A percentile compares a stretch with the other conserved stretches of the same genome.
These are phyloP conservation scores for Heliothis virescens DNA, from an alignment of 1,140 invertebrate genomes.

Conservation along the genomic window DNA sequence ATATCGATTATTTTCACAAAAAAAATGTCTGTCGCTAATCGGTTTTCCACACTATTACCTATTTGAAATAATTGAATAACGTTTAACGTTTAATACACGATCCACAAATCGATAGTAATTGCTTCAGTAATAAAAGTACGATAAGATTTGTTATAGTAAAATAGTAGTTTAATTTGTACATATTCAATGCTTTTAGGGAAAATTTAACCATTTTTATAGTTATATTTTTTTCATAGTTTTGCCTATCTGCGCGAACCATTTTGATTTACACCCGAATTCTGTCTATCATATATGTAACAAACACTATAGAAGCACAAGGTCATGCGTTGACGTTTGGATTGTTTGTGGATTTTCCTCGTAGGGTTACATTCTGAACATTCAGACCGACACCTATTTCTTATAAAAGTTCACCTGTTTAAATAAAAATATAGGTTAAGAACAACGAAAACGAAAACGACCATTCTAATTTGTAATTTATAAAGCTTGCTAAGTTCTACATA, in stretches of 20 bases:
- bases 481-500: no score
- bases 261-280: no score
- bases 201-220: not conserved
- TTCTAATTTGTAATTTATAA: no score
- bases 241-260: no score
- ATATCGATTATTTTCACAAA: constrained; percentile 20
- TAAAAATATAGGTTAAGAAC: not conserved
- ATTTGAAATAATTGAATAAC: constrained; percentile 35
- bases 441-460: not conserved
- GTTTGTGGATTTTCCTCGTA: not conserved
- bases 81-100: constrained; percentile 28
- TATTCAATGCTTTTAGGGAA: not conserved
- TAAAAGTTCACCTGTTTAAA: not conserved
- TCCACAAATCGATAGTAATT: constrained; percentile 25
- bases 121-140: constrained; percentile 26
- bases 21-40: constrained; percentile 21
- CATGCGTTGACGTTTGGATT: not conserved
- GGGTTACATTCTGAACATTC: not conserved
- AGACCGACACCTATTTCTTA: not conserved
- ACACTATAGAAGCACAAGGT: not conserved
- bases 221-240: no score
- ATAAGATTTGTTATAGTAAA: constrained; percentile 5
- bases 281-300: not conserved
- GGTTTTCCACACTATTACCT: constrained; percentile 16
- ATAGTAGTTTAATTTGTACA: not conserved